Evolutionary conservation across 64 coral and sea anemone genomes (phyloP).

Genomic region (Dendrophyllia cribrosa): DNA sequence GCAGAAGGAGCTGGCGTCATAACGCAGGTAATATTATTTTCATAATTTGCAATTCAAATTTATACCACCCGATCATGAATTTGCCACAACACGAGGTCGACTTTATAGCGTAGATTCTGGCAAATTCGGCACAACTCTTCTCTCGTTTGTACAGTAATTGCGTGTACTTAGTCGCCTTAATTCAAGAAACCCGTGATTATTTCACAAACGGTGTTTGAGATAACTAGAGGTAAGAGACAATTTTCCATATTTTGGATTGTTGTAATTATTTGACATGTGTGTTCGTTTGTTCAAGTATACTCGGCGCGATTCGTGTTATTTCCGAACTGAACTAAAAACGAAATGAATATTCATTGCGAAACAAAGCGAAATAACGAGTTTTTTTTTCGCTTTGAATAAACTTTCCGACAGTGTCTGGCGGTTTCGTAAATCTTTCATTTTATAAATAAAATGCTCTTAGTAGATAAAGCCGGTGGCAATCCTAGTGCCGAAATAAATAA

Average conservation of each 20-base stretch:
- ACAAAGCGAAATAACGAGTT: too few species aligned
- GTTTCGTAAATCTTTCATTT: background rate
- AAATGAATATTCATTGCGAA: background rate
- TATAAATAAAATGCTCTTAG: background rate
- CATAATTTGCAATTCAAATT: slow-evolving; percentile 40
- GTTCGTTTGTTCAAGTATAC: background rate
- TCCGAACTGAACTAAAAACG: background rate
- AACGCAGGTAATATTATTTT: too few species aligned
- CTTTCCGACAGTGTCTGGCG: too few species aligned
- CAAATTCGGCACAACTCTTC: background rate
- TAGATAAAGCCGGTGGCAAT: background rate
- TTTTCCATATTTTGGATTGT: background rate
- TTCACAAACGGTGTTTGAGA: background rate
- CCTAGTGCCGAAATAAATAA: background rate
- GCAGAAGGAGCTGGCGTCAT: too few species aligned
- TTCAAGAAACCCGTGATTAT: background rate
- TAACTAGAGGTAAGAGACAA: background rate
- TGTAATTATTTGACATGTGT: background rate
- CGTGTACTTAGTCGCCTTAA: background rate
- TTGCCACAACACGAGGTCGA: background rate
- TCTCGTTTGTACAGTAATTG: too few species aligned
- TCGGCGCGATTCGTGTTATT: background rate
- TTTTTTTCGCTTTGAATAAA: too few species aligned
- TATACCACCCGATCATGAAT: background rate
- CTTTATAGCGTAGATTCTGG: background rate